Evolutionary conservation across 2,797 vertebrate species (phyloP), one percentile per base, ranked within the genome.

Genomic region (Ptychobarbus kaznakovi): DNA sequence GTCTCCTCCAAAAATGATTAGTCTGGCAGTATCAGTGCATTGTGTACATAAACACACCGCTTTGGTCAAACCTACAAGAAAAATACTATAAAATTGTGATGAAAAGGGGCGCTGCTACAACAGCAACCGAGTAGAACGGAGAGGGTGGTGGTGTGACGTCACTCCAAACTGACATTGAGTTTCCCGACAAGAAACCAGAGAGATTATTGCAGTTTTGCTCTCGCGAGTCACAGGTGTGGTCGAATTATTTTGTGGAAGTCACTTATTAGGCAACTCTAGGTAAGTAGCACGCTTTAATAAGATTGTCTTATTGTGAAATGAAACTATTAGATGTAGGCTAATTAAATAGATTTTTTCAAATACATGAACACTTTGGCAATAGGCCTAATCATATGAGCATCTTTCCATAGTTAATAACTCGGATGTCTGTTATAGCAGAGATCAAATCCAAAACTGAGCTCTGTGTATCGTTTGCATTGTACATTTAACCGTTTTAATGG

Each of bases 121-220:
- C 28, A 61, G 15, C 5, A 25, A 35, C 22, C n/a, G 5, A 66
- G 61, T 13, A 44, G 16, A 51, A 69, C 6, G 8, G 70, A 8
- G 65, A 46, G 38, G 69, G 49, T 6, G 74, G 38, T 79, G 25
- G 2, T 53, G 46, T 68, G 82, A 85, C 66, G 83, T 85, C 75
- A 85, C 76, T 7, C 0, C 25, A 61, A 32, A 38, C 9, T 1
- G 66, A 3, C 25, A 35, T 49, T 72, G 46, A 32, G 49, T 40
- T 28, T 78, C 46, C 40, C 28, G 66, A 70, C 35, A 61, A 49
- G 18, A 72, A 79, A 68, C 32, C 4, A 46, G 77, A 66, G 42
- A 77, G 74, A 32, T 32, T 58, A 68, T 56, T 84, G 38, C 46
- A 32, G 83, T 79, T 58, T 46, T 84, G 38, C 20, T 40, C 53